Evolutionary conservation across 2,888 invertebrate species (phyloP).

Genomic region (Tetranychus truncatus): DNA sequence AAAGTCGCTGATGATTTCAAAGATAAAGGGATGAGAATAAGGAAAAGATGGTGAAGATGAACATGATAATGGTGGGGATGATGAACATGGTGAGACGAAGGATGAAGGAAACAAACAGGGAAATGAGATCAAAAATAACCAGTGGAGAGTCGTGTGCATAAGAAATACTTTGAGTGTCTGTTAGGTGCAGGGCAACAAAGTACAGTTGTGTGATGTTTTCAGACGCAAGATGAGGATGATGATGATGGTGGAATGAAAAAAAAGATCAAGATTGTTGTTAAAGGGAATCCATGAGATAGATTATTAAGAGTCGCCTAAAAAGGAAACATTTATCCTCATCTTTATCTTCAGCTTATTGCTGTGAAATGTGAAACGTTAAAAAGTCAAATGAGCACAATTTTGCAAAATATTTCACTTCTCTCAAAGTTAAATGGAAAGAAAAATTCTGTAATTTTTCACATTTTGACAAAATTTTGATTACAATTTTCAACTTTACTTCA

Average conservation of each 20-base stretch:
- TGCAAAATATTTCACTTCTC: not conserved
- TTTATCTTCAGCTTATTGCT: not conserved
- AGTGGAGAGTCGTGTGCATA: conserved; percentile 7
- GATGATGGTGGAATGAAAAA: not conserved
- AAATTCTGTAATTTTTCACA: too few species aligned
- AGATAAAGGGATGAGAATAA: not conserved
- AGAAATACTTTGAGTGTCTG: not conserved
- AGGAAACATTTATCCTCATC: not conserved
- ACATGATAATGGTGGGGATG: not conserved
- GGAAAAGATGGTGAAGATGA: not conserved
- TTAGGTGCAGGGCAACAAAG: not conserved
- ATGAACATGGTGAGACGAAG: not conserved
- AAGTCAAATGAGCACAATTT: not conserved
- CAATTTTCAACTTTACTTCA: too few species aligned
- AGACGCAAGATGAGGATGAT: conserved; percentile 4
- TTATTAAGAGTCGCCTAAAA: not conserved
- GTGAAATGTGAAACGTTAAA: not conserved
- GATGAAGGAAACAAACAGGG: not conserved
- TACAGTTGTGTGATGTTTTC: not conserved
- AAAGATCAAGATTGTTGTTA: not conserved
- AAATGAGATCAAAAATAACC: conserved; percentile 2
- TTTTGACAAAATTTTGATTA: too few species aligned
- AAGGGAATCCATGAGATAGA: not conserved
- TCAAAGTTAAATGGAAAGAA: too few species aligned
- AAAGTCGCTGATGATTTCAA: not conserved